phyloP scores from a whole-genome alignment of 2,113 vertebrate genomes.

The Hassar affinis region DNA sequence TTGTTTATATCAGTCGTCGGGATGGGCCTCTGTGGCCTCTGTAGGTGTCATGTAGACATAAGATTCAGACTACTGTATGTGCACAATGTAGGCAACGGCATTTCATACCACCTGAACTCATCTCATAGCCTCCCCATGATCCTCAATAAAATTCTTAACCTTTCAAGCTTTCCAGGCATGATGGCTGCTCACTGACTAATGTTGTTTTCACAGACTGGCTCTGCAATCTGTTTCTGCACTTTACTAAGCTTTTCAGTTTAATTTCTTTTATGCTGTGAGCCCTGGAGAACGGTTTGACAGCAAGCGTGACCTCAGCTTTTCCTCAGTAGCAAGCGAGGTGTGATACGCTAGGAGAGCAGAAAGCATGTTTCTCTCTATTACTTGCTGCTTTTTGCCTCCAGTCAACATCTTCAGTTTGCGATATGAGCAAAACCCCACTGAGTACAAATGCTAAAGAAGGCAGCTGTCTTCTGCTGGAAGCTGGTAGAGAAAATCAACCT shows the following conservation, averaged over 20 bases:
- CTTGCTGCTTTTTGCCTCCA: not conserved
- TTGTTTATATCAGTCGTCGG: not conserved
- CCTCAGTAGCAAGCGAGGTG: not conserved
- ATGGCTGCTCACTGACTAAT: not conserved
- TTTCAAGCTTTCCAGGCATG: not conserved
- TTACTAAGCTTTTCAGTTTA: not conserved
- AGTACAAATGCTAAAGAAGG: not conserved
- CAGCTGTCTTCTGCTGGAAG: not conserved
- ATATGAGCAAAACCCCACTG: not conserved
- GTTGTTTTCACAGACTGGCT: not conserved
- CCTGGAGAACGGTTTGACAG: not conserved
- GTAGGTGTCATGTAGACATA: not conserved
- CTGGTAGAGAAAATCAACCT: not conserved
- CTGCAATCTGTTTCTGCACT: not conserved
- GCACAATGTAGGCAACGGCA: constrained; percentile 3
- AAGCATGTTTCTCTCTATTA: not conserved
- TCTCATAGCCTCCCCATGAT: not conserved
- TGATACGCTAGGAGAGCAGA: not conserved
- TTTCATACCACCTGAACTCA: not conserved
- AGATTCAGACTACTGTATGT: not conserved
- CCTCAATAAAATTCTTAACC: constrained; percentile 18
- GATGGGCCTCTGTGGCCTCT: too few relatives aligned
- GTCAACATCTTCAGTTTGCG: not conserved
- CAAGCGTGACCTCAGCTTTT: constrained; percentile 9
- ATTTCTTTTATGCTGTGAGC: constrained; percentile 13